Evolutionary conservation across 2,113 vertebrate genomes (phyloP), one percentile per base, ranked within the genome.

Genomic region (Grantiella picta): DNA sequence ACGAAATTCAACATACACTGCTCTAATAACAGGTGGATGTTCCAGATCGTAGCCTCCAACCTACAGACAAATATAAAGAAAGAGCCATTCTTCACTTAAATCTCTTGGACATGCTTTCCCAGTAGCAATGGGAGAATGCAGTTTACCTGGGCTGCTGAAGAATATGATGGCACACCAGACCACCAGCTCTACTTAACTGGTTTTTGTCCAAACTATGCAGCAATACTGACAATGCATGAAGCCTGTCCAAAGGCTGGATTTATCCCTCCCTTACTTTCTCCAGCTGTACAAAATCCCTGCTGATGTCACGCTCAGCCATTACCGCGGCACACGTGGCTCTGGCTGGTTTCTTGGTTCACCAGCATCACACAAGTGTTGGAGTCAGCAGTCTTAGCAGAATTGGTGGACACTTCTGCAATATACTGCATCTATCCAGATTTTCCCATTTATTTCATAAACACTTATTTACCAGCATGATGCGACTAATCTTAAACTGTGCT

Each of bases 261-360:
- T 56, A 36, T 31, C 4, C 27, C 6, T 54, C 25, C 38, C 65
- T 36, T 29, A 9, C 28, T 15, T 57, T 54, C 54, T 69, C n/a
- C 17, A 27, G 63, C 44, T 76, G 63, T 4, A 44, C 52, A 20
- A 68, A 68, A 36, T 15, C 29, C 45, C 79, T 63, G 75, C 54
- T 56, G 61, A 70, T 44, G 52, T 20, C 82, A 50, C 0, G 5
- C 38, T 28, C 56, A 65, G 31, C 38, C 79, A 90, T 36, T 19
- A 31, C 19, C 0, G 1, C 19, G 5, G 66, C 29, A 75, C 47
- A 40, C 0, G 0, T 0, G 0, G 52, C 19, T 50, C 78, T 22
- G 17, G 35, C 42, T 57, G n/a, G 29, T 15, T 80, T 85, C 80
- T 68, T 38, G 33, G 6, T 4, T 80, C 7, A 1, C 23, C 61